A percentile compares a stretch with the other conserved stretches of the same genome.
Conservation (phyloP, 1,140 invertebrate species). For the Procambarus clarkii region DNA sequence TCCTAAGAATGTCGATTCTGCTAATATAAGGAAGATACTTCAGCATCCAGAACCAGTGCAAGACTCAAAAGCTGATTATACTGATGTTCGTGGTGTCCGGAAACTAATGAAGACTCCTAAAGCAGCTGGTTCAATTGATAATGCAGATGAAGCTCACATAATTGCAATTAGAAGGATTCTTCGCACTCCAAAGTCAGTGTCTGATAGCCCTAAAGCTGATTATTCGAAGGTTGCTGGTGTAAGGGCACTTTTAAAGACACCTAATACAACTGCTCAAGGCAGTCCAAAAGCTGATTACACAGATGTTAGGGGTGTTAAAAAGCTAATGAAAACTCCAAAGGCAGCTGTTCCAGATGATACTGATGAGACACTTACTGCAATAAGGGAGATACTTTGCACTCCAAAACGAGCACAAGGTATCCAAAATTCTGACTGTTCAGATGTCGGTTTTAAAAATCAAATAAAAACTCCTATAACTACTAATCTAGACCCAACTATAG, state of each 20-base stretch:
- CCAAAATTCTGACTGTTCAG: slow-evolving; percentile 30
- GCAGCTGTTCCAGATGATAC: neutral
- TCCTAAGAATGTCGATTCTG: slow-evolving; percentile 16
- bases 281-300: slow-evolving; percentile 64
- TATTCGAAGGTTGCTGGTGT: neutral
- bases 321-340: slow-evolving; percentile 53
- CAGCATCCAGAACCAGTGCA: slow-evolving; percentile 67
- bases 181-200: neutral
- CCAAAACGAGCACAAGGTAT: neutral
- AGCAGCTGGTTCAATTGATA: neutral
- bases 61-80: slow-evolving; percentile 68
- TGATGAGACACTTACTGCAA: slow-evolving; percentile 27
- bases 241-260: slow-evolving; percentile 39
- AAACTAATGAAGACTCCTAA: neutral
- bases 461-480: slow-evolving; percentile 67
- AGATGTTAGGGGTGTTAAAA: slow-evolving; percentile 57
- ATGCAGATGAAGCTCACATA: neutral
- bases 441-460: slow-evolving; percentile 58
- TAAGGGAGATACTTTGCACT: neutral
- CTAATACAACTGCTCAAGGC: neutral
- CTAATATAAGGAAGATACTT: slow-evolving; percentile 66
- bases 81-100: slow-evolving; percentile 33
- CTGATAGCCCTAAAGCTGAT: slow-evolving; percentile 20
- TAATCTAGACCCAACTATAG: slow-evolving; percentile 15
- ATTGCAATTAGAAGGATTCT: neutral